Evolutionary conservation across 2,797 vertebrate genomes (phyloP).

Genomic region (Pipistrellus pipistrellus): DNA sequence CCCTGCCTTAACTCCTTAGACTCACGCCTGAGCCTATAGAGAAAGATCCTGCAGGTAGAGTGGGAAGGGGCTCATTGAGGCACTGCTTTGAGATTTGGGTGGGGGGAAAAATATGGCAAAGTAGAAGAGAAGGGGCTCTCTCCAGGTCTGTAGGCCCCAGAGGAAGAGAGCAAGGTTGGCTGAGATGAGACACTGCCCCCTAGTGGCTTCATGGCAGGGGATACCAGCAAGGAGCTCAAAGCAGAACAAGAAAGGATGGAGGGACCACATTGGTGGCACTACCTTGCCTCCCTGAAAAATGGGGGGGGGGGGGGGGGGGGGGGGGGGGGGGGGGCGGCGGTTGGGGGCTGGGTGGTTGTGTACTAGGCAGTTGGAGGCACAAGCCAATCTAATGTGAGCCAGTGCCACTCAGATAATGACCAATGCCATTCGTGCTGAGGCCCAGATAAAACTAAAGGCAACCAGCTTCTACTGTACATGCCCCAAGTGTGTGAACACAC

Average conservation of each 20-base stretch:
- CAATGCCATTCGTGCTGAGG: not conserved
- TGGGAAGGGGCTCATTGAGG: not conserved
- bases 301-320: not conserved
- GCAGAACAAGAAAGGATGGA: not conserved
- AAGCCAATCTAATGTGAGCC: not conserved
- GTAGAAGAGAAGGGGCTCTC: not conserved
- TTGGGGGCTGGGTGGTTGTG: not conserved
- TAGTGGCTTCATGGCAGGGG: not conserved
- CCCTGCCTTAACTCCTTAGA: not conserved
- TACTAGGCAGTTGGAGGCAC: not conserved
- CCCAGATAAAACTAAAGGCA: not conserved
- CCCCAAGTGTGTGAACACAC: not conserved
- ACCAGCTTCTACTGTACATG: not conserved
- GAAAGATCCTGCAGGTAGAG: not conserved
- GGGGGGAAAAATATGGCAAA: not conserved
- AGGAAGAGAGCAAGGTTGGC: not conserved
- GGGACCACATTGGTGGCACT: not conserved
- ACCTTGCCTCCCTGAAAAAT: not conserved
- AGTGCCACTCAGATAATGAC: not conserved
- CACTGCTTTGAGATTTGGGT: not conserved
- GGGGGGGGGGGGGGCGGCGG: no score
- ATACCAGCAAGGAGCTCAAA: not conserved
- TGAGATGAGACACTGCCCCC: conserved; percentile 51
- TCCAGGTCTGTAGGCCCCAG: not conserved
- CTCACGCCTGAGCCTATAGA: not conserved